Conservation (phyloP, 1,140 invertebrate genomes). For the Zaprionus lachaisei region DNA sequence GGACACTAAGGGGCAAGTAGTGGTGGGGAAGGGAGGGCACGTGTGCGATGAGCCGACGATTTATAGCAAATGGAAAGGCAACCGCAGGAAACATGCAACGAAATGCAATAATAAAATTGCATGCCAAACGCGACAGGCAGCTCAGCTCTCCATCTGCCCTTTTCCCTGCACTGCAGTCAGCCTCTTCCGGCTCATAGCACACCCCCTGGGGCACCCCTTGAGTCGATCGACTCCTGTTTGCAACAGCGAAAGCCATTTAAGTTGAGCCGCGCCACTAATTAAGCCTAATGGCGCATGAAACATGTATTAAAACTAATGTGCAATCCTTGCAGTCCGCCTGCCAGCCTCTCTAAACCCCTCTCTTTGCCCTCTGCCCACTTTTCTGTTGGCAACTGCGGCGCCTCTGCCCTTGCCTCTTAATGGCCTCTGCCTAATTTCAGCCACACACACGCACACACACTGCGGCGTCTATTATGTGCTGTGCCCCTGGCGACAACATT, state of each 20-base stretch:
- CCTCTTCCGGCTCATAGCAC: background rate
- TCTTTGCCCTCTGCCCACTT: background rate
- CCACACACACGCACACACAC: conserved; percentile 17
- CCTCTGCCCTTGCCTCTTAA: conserved; percentile 42
- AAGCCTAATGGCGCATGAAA: conserved; percentile 82
- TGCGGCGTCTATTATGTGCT: conserved; percentile 3
- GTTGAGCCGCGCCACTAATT: conserved; percentile 67
- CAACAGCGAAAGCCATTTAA: conserved; percentile 67
- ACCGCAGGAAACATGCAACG: conserved; percentile 37
- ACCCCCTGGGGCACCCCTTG: background rate
- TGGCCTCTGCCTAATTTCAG: conserved; percentile 70
- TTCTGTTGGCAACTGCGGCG: background rate
- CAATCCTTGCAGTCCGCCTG: conserved; percentile 49
- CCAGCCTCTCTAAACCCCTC: background rate
- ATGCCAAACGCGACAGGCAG: conserved; percentile 42
- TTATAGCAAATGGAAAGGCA: conserved; percentile 52
- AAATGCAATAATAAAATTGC: conserved; percentile 57
- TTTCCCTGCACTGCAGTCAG: background rate
- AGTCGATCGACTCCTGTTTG: conserved; percentile 1
- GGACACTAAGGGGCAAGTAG: no score
- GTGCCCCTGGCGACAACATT: conserved; percentile 24
- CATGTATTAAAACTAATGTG: conserved; percentile 82
- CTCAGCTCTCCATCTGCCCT: conserved; percentile 1
- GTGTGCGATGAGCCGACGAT: conserved; percentile 41
- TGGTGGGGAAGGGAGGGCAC: background rate